Percentiles rank a stretch among this genome's conserved stretches.
phyloP scores from a whole-genome alignment of 2,113 vertebrate species.

The Deroptyus accipitrinus region DNA sequence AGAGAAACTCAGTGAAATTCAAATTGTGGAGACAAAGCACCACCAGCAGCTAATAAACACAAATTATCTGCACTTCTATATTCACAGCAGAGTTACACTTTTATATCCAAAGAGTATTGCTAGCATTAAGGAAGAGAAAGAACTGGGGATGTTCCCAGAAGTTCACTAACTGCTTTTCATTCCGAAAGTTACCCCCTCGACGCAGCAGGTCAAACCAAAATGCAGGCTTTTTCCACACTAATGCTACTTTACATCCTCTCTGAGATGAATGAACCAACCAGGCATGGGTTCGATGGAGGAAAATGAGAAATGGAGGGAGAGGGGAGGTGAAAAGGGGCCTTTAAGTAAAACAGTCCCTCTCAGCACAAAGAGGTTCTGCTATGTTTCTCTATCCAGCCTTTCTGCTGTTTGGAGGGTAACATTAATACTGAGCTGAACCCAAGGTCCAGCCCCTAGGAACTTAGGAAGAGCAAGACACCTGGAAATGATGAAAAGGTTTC shows the following conservation, averaged over 20 bases:
- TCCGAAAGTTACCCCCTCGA: background rate
- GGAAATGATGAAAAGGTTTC: background rate
- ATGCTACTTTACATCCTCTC: background rate
- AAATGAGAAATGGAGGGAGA: background rate
- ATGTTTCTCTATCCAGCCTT: background rate
- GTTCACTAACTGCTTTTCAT: constrained; percentile 16
- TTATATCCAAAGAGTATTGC: background rate
- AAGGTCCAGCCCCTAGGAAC: background rate
- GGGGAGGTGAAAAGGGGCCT: background rate
- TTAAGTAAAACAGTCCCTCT: background rate
- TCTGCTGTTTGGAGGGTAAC: background rate
- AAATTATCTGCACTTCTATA: background rate
- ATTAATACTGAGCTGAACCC: background rate
- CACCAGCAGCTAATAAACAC: background rate
- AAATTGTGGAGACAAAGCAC: background rate
- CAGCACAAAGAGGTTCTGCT: background rate
- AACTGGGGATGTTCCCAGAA: background rate
- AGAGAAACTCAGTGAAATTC: background rate
- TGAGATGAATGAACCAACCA: background rate
- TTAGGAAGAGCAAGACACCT: background rate
- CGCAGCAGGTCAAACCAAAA: background rate
- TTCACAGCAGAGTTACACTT: background rate
- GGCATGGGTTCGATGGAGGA: background rate
- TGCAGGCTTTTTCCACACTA: background rate
- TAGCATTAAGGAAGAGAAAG: constrained; percentile 25